A percentile compares a stretch with the other conserved stretches of the same genome.
Conservation (phyloP, 2,113 vertebrate genomes). For the Ranitomeya variabilis region DNA sequence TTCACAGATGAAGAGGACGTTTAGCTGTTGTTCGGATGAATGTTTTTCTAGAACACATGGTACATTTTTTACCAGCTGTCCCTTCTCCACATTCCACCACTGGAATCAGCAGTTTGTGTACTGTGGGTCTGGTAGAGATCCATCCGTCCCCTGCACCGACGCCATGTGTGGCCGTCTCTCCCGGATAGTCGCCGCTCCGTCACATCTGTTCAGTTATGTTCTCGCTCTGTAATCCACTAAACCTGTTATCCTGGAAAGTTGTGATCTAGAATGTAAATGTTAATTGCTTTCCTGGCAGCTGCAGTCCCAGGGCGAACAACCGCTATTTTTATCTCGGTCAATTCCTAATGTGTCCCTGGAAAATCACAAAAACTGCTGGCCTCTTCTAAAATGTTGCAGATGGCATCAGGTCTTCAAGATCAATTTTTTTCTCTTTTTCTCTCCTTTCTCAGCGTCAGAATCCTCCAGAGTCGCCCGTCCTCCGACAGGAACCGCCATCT, state of each 20-base stretch:
- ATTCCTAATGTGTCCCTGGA: constrained; percentile 44
- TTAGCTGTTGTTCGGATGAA: too few species aligned
- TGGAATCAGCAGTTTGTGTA: background rate
- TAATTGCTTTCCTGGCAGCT: constrained; percentile 53
- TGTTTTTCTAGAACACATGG: too few species aligned
- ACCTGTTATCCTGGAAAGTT: constrained; percentile 50
- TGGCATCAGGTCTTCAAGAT: constrained; percentile 33
- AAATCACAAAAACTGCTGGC: constrained; percentile 44
- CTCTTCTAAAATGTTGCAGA: constrained; percentile 47
- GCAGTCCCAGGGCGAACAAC: constrained; percentile 47
- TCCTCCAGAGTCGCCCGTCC: constrained; percentile 13
- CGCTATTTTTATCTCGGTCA: constrained; percentile 39
- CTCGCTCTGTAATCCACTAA: constrained; percentile 25
- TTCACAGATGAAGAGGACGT: too few species aligned
- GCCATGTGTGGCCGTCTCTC: background rate
- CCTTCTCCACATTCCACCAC: background rate
- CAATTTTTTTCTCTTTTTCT: constrained; percentile 14
- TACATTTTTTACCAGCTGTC: background rate
- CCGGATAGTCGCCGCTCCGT: background rate
- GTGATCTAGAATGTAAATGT: constrained; percentile 55
- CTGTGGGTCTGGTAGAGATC: too few species aligned
- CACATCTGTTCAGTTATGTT: constrained; percentile 26
- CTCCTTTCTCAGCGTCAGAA: constrained; percentile 27
- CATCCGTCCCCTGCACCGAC: background rate
- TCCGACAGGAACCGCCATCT: constrained; percentile 6